Evolutionary conservation across 2,888 invertebrate genomes (phyloP).

Genomic region (Lumbricus terrestris): DNA sequence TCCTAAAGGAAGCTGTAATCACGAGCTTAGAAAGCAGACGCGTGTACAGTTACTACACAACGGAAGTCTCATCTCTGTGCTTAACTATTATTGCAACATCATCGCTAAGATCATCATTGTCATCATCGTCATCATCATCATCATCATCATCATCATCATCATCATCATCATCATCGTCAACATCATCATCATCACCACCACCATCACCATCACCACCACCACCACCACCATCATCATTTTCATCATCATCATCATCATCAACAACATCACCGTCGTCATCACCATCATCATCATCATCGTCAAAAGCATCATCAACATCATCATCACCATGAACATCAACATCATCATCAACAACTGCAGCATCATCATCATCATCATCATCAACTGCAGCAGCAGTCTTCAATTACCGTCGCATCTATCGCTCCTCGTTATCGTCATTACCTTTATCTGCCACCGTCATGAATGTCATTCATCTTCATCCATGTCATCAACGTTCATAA

Average conservation of each 20-base stretch:
- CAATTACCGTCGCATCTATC: conserved; percentile 18
- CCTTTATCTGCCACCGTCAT: conserved; percentile 15
- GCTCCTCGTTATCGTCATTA: not conserved
- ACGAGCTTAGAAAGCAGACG: too few relatives aligned
- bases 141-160: conserved; percentile 20
- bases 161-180: not conserved
- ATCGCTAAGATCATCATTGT: not conserved
- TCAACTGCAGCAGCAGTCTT: too few relatives aligned
- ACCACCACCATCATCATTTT: conserved; percentile 24
- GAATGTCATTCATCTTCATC: not conserved
- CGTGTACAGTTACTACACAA: too few relatives aligned
- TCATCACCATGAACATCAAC: too few relatives aligned
- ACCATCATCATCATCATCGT: conserved; percentile 26
- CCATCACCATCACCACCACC: conserved; percentile 15
- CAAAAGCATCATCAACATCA: conserved; percentile 22
- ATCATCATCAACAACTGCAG: too few relatives aligned
- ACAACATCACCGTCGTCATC: conserved; percentile 12
- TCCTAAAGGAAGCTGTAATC: too few relatives aligned
- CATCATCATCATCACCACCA: conserved; percentile 16
- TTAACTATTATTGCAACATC: too few relatives aligned
- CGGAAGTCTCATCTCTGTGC: too few relatives aligned
- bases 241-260: conserved; percentile 23
- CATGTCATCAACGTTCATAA: not conserved
- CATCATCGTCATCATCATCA: conserved; percentile 18
- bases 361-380: not conserved